Percentiles rank a stretch among this genome's conserved stretches.
phyloP scores from a whole-genome alignment of 1,140 invertebrate species.

The Daktulosphaira vitifoliae region DNA sequence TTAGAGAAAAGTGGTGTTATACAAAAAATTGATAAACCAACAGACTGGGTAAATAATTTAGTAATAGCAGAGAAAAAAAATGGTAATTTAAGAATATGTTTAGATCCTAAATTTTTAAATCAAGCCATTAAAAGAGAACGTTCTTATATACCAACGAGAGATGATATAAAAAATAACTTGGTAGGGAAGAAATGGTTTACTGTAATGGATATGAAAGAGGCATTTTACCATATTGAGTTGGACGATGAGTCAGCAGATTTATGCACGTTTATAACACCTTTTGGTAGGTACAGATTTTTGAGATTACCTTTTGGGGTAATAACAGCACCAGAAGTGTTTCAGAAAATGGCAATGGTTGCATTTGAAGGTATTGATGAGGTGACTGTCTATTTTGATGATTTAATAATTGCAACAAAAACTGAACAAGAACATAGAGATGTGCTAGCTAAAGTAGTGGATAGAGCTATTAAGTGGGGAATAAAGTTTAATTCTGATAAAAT shows the following conservation, averaged over 20 bases:
- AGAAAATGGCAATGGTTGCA: background rate
- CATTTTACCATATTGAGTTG: constrained; percentile 39
- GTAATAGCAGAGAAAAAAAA: constrained; percentile 42
- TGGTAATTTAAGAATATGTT: constrained; percentile 41
- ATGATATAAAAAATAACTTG: constrained; percentile 34
- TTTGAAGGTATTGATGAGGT: constrained; percentile 6
- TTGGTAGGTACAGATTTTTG: constrained; percentile 3
- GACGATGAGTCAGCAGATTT: background rate
- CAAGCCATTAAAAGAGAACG: constrained; percentile 26
- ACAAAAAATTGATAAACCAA: constrained; percentile 34
- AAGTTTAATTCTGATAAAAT: constrained; percentile 42
- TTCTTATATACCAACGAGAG: constrained; percentile 30
- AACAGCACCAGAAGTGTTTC: constrained; percentile 7
- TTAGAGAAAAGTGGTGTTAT: constrained; percentile 35
- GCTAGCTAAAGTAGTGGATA: constrained; percentile 41
- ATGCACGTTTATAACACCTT: constrained; percentile 1
- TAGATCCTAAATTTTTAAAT: constrained; percentile 41
- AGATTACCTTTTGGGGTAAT: constrained; percentile 38
- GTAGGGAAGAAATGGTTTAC: constrained; percentile 32
- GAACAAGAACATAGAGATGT: constrained; percentile 40
- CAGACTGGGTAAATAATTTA: constrained; percentile 42
- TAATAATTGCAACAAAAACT: constrained; percentile 38
- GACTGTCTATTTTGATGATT: constrained; percentile 5
- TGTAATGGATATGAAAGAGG: constrained; percentile 31
- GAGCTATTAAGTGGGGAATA: constrained; percentile 38